phyloP scores from a whole-genome alignment of 2,888 invertebrate species.

The Seira ritae region DNA sequence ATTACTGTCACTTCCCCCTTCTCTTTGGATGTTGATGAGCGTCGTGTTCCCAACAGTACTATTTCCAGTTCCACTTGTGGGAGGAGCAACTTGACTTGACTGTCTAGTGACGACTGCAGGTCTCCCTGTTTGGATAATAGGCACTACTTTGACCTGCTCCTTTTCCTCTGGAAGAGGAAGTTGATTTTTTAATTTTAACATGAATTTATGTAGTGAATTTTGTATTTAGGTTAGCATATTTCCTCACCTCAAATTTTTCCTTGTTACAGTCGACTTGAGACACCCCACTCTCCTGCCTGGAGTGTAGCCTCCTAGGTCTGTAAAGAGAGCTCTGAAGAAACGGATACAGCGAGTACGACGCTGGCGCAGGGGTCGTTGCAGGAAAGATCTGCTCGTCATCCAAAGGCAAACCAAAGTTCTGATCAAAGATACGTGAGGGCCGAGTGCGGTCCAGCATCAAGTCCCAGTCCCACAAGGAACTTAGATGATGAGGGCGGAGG shows the following conservation, averaged over 20 bases:
- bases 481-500: conserved; percentile 22
- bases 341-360: conserved; percentile 36
- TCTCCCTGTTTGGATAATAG: conserved; percentile 60
- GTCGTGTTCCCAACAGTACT: conserved; percentile 18
- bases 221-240: conserved; percentile 51
- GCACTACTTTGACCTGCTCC: conserved; percentile 50
- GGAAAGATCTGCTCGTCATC: conserved; percentile 61
- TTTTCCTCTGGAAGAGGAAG: conserved; percentile 5
- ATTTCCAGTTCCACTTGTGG: background rate
- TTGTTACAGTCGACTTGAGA: conserved; percentile 61
- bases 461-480: conserved; percentile 45
- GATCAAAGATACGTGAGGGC: conserved; percentile 64
- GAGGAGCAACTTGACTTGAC: background rate
- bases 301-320: conserved; percentile 54
- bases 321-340: conserved; percentile 16
- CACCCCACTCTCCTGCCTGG: conserved; percentile 56
- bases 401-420: conserved; percentile 61
- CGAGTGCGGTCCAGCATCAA: conserved; percentile 31
- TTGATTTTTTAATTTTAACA: background rate
- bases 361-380: background rate
- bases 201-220: background rate
- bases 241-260: conserved; percentile 72
- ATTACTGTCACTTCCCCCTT: background rate
- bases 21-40: conserved; percentile 39
- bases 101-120: conserved; percentile 52